Evolutionary conservation across 2,113 vertebrate genomes (phyloP), one percentile per base, ranked within the genome.

Genomic region (Poeciliopsis occidentalis): DNA sequence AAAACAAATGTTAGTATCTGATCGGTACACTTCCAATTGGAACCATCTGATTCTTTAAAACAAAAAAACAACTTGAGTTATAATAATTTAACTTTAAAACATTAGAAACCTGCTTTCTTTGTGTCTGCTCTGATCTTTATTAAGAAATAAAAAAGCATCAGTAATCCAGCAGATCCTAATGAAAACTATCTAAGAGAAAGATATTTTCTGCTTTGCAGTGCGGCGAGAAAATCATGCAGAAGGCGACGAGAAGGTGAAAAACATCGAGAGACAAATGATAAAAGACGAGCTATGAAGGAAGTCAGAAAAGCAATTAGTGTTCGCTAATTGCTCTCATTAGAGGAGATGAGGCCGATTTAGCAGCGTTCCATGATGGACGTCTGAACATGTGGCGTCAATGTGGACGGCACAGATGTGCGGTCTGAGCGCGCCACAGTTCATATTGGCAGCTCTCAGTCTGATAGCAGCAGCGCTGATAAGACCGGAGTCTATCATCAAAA

Each of bases 291-390:
- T 69, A 79, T 73, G 63, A 84, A 82, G 82, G 68, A 37, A 71
- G 75, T 26, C 81, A 73, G 76, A 76, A 86, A 89, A 86, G 86
- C 79, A 92, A 92, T 92, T 90, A 93, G 79, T 60, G 76, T 73
- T 12, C 11, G 62, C 70, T 92, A 93, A 94, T 91, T 93, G 88
- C 82, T 81, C 85, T 93, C 78, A 92, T 92, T 87, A 87, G 73
- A 78, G 41, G 44, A 84, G 65, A 86, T 79, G 57, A 64, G 57
- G 32, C 31, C 7, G 66, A 82, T 87, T 80, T 73, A 68, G 70
- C 34, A 37, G 79, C 76, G 11, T 74, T n/a, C 39, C 12, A 31
- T 69, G 74, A 81, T 77, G 75, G 72, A 78, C 71, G 54, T 74
- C 81, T 66, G 51, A 63, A 78, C 34, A 73, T 51, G 76, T 26